Conservation (phyloP, 1,140 invertebrate genomes). For the Leptinotarsa undecemlineata region DNA sequence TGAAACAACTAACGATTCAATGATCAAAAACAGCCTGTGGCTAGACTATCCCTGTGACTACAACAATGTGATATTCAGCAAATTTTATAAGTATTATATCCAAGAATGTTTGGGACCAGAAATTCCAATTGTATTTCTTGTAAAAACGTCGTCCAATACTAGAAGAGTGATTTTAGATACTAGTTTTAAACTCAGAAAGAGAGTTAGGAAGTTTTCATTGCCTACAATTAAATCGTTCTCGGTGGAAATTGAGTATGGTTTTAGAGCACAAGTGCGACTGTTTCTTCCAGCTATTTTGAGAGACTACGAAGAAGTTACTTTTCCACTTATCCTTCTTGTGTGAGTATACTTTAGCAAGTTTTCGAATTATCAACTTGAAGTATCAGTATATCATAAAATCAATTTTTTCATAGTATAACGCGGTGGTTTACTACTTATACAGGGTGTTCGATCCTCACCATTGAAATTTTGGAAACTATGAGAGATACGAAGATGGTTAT, state of each 20-base stretch:
- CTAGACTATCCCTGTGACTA: conserved; percentile 65
- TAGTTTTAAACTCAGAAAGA: conserved; percentile 47
- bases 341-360: conserved; percentile 59
- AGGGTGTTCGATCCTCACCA: too few species aligned
- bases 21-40: conserved; percentile 45
- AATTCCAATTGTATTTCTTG: conserved; percentile 66
- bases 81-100: conserved; percentile 62
- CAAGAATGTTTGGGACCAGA: conserved; percentile 76
- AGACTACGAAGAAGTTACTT: conserved; percentile 78
- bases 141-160: conserved; percentile 61
- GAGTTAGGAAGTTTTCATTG: conserved; percentile 44
- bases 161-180: conserved; percentile 63
- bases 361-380: too few species aligned
- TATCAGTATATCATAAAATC: too few species aligned
- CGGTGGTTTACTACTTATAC: too few species aligned
- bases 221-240: conserved; percentile 53
- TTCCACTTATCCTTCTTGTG: conserved; percentile 80
- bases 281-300: conserved; percentile 75
- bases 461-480: too few species aligned
- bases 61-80: conserved; percentile 68
- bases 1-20: conserved; percentile 48
- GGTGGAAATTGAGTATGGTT: conserved; percentile 60
- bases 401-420: too few species aligned
- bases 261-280: conserved; percentile 66
- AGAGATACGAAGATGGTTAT: too few species aligned